Conservation (phyloP, 2,888 invertebrate genomes). For the Bibio marci region DNA sequence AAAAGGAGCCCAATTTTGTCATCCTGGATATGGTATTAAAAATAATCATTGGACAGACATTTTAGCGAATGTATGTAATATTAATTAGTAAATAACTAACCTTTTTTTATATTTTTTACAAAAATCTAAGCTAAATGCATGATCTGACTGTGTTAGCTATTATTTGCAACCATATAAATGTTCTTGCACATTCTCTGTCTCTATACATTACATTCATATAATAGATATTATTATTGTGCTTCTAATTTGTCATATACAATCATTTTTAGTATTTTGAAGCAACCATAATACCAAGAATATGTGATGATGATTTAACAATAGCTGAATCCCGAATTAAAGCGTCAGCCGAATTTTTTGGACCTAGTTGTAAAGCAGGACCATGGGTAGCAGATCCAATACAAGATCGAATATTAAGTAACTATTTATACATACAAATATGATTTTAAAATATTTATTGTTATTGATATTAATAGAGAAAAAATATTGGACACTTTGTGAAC, state of each 20-base stretch:
- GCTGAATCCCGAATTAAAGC: conserved; percentile 61
- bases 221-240: no score
- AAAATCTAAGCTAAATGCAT: no score
- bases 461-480: conserved; percentile 33
- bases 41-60: conserved; percentile 55
- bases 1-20: conserved; percentile 56
- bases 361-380: conserved; percentile 72
- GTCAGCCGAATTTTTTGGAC: conserved; percentile 54
- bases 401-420: conserved; percentile 48
- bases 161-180: no score
- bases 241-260: no score
- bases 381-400: conserved; percentile 53
- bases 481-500: conserved; percentile 54
- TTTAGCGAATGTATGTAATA: conserved; percentile 52
- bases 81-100: no score
- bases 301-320: conserved; percentile 49
- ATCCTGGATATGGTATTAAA: conserved; percentile 58
- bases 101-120: background rate
- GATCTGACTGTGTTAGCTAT: no score
- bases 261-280: conserved; percentile 53
- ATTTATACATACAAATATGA: conserved; percentile 7
- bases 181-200: no score
- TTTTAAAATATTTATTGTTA: background rate
- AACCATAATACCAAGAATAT: conserved; percentile 48
- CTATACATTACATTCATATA: no score